A percentile compares a stretch with the other conserved stretches of the same genome.
phyloP scores from a whole-genome alignment of 2,113 vertebrate genomes.

The Lota lota region DNA sequence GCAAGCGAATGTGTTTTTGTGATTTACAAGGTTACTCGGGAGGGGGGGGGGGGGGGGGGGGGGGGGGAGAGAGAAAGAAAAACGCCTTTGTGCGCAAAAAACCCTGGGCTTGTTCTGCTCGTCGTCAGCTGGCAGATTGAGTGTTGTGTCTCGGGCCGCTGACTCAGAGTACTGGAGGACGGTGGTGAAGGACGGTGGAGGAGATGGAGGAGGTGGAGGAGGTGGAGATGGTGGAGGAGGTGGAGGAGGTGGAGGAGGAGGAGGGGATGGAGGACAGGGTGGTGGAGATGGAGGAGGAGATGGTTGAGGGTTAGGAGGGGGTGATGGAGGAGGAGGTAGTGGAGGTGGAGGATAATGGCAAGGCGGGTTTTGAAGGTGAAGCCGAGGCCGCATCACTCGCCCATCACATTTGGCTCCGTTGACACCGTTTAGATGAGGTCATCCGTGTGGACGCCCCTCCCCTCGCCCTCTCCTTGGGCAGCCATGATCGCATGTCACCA shows the following conservation, averaged over 20 bases:
- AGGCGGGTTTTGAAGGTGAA: constrained; percentile 65
- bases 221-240: constrained; percentile 13
- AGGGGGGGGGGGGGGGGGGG: no score
- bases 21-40: constrained; percentile 53
- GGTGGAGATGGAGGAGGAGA: no score
- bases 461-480: no score
- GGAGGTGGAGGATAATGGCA: no score
- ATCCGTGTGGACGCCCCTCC: no score
- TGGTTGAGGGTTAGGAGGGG: no score
- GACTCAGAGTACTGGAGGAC: constrained; percentile 54
- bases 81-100: constrained; percentile 52
- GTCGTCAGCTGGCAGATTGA: constrained; percentile 52
- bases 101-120: constrained; percentile 42
- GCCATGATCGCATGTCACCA: no score
- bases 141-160: constrained; percentile 40
- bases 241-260: constrained; percentile 23
- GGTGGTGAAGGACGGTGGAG: constrained; percentile 16
- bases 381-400: constrained; percentile 26
- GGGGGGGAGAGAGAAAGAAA: constrained; percentile 19
- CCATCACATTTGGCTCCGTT: constrained; percentile 22
- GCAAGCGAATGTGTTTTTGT: constrained; percentile 31
- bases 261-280: no score
- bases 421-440: background rate
- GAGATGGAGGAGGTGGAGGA: background rate
- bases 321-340: no score